Conservation (phyloP, 1,140 invertebrate species). For the Anoplophora glabripennis region DNA sequence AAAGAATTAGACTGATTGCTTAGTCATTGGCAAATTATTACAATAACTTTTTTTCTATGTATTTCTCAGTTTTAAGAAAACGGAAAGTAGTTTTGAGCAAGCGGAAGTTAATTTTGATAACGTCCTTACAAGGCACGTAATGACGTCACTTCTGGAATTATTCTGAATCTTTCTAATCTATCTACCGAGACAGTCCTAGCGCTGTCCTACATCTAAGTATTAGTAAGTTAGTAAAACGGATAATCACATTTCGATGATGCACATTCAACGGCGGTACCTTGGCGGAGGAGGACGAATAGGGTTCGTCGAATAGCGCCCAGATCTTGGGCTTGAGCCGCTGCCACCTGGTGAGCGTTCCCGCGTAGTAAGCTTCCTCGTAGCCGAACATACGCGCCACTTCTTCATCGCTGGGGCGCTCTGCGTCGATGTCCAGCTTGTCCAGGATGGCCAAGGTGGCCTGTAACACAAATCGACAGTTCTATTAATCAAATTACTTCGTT, state of each 20-base stretch:
- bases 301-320: constrained; percentile 98
- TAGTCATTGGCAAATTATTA: no score
- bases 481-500: no score
- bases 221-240: constrained; percentile 35
- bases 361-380: constrained; percentile 93
- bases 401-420: constrained; percentile 95
- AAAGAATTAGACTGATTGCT: no score
- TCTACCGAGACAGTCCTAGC: background rate
- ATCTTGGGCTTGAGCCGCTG: constrained; percentile 93
- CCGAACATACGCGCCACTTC: constrained; percentile 96
- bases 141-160: no score
- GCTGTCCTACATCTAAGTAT: background rate
- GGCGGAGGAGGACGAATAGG: constrained; percentile 92
- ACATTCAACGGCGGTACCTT: constrained; percentile 68
- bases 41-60: no score
- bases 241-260: constrained; percentile 45
- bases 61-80: no score
- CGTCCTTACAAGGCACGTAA: no score
- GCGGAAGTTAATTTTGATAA: no score
- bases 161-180: no score
- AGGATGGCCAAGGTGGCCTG: constrained; percentile 93
- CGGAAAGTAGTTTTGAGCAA: no score
- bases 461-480: constrained; percentile 26
- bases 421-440: constrained; percentile 92
- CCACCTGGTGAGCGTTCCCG: constrained; percentile 84